These are phyloP conservation scores for Sebastes vulpes DNA, from an alignment of 2,797 vertebrate species.

Conservation along the genomic window DNA sequence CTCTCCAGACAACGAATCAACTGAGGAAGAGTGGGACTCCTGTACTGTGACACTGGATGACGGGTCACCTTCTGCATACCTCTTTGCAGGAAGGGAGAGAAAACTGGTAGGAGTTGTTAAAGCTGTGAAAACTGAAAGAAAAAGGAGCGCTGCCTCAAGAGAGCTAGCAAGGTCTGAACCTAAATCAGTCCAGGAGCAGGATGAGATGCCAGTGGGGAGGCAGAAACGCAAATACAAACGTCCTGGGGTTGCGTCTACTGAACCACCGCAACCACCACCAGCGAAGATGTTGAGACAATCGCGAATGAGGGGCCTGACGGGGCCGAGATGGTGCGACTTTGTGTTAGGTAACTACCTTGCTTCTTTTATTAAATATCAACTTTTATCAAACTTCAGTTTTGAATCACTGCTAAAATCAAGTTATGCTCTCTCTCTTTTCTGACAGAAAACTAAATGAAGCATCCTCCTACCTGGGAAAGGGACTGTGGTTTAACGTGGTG, in stretches of 20 bases:
- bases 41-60: slow-evolving; percentile 86
- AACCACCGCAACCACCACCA: slow-evolving; percentile 71
- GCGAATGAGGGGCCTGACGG: slow-evolving; percentile 82
- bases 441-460: slow-evolving; percentile 69
- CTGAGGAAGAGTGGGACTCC: slow-evolving; percentile 82
- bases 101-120: slow-evolving; percentile 64
- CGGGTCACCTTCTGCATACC: slow-evolving; percentile 72
- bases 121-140: slow-evolving; percentile 78
- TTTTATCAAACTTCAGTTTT: background rate
- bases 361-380: slow-evolving; percentile 4
- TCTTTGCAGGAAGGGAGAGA: slow-evolving; percentile 64
- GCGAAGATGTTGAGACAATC: slow-evolving; percentile 86
- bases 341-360: slow-evolving; percentile 90
- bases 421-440: slow-evolving; percentile 22
- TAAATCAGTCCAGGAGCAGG: slow-evolving; percentile 47
- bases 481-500: slow-evolving; percentile 78
- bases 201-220: slow-evolving; percentile 32
- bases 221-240: slow-evolving; percentile 70
- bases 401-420: background rate
- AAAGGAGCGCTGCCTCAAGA: slow-evolving; percentile 36
- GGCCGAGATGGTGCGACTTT: slow-evolving; percentile 89
- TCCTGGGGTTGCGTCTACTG: slow-evolving; percentile 59
- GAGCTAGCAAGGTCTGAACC: slow-evolving; percentile 39
- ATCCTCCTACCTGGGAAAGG: slow-evolving; percentile 62
- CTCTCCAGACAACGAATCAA: slow-evolving; percentile 87